phyloP scores from a whole-genome alignment of 2,888 invertebrate genomes.

The Papilio gigon region DNA sequence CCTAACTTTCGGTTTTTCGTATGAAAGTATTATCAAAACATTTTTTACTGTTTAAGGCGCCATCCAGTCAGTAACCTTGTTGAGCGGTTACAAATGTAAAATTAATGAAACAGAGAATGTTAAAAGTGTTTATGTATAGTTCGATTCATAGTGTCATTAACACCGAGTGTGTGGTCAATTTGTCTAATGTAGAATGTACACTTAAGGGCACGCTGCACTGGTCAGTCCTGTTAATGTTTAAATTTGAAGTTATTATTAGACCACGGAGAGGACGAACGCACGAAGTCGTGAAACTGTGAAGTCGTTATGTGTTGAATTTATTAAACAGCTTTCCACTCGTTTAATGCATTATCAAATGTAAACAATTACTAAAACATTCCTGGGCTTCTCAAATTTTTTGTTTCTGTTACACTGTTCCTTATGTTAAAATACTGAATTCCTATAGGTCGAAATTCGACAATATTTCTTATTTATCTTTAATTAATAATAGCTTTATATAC shows the following conservation, averaged over 20 bases:
- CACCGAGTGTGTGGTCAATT: conserved; percentile 47
- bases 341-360: conserved; percentile 18
- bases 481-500: too few relatives aligned
- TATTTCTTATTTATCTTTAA: too few relatives aligned
- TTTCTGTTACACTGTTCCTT: not conserved
- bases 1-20: not conserved
- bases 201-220: conserved; percentile 50
- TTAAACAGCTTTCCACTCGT: conserved; percentile 24
- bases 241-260: conserved; percentile 34
- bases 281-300: conserved; percentile 29
- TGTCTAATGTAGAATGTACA: conserved; percentile 56
- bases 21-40: too few relatives aligned
- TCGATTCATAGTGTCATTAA: conserved; percentile 44
- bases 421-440: too few relatives aligned
- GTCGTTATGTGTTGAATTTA: conserved; percentile 27
- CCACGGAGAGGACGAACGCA: conserved; percentile 14
- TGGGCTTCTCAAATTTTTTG: not conserved
- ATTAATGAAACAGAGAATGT: conserved; percentile 39
- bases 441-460: not conserved
- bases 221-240: conserved; percentile 48
- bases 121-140: conserved; percentile 21
- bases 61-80: too few relatives aligned
- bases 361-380: conserved; percentile 12
- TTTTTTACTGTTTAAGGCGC: too few relatives aligned
- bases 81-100: conserved; percentile 1